phyloP scores from a whole-genome alignment of 2,797 vertebrate genomes.

The Peromyscus aztecus region DNA sequence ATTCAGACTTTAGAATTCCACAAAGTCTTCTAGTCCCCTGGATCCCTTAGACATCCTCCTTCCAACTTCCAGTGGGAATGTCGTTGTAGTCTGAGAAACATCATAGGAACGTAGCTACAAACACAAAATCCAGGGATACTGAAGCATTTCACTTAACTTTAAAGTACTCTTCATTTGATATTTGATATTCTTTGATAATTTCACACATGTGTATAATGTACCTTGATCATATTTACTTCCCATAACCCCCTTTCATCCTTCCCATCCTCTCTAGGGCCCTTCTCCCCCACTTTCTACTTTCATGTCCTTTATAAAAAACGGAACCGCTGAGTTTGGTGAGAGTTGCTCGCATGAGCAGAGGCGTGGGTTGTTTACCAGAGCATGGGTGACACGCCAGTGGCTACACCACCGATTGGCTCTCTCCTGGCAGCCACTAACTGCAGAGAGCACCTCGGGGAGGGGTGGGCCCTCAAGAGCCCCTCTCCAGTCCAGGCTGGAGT shows the following conservation, averaged over 20 bases:
- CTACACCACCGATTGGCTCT: background rate
- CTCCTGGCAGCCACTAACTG: background rate
- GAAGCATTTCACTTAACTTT: background rate
- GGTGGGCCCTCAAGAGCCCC: background rate
- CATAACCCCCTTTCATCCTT: too few relatives aligned
- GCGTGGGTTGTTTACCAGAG: background rate
- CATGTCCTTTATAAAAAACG: too few relatives aligned
- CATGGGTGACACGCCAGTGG: background rate
- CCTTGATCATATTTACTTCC: background rate
- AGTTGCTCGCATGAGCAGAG: background rate
- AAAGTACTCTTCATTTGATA: background rate
- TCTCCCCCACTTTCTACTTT: background rate
- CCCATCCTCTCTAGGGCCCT: background rate
- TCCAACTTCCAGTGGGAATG: fast-evolving
- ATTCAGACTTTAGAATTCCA: background rate
- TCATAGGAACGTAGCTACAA: background rate
- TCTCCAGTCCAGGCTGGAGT: background rate
- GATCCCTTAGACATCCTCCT: background rate
- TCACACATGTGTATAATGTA: background rate
- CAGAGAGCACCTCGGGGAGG: background rate
- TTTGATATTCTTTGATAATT: background rate
- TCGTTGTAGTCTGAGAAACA: background rate
- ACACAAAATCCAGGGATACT: background rate
- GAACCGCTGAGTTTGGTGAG: background rate
- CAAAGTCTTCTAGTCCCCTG: background rate